These are phyloP conservation scores for Heliothis virescens DNA, from an alignment of 1,140 invertebrate genomes.

Conservation along the genomic window DNA sequence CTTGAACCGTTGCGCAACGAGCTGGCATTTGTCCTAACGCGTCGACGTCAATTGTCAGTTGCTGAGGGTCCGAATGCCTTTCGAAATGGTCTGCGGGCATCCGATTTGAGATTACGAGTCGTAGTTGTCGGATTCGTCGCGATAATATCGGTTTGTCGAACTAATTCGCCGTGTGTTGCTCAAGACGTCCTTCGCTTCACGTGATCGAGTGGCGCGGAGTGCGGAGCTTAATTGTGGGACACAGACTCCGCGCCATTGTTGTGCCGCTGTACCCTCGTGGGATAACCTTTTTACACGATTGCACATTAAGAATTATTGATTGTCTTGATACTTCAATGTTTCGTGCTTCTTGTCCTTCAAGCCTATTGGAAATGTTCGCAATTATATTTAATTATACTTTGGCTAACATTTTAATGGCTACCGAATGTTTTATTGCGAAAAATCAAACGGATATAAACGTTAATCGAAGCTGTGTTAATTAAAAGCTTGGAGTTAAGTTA, in stretches of 20 bases:
- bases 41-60: slow-evolving; percentile 55
- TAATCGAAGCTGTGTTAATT: slow-evolving; percentile 21
- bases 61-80: slow-evolving; percentile 54
- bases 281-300: slow-evolving; percentile 44
- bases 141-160: slow-evolving; percentile 56
- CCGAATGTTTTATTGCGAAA: not conserved
- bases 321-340: slow-evolving; percentile 19
- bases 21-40: slow-evolving; percentile 65
- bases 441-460: slow-evolving; percentile 11
- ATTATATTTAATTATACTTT: slow-evolving; percentile 41
- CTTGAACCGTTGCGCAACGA: slow-evolving; percentile 73
- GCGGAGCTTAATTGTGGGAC: slow-evolving; percentile 40
- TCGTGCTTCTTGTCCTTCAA: not conserved
- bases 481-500: slow-evolving; percentile 1
- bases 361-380: slow-evolving; percentile 24
- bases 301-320: slow-evolving; percentile 23
- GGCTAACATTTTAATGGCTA: slow-evolving; percentile 25
- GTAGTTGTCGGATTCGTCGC: slow-evolving; percentile 40
- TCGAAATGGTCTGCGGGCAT: slow-evolving; percentile 53
- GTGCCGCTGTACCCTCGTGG: slow-evolving; percentile 26
- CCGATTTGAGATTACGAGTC: slow-evolving; percentile 56
- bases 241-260: slow-evolving; percentile 46
- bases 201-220: slow-evolving; percentile 41
- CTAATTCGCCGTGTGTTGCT: slow-evolving; percentile 56
- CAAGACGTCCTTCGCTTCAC: slow-evolving; percentile 59